A percentile compares a stretch with the other conserved stretches of the same genome.
Evolutionary conservation across 35 echinoderm and acorn worm genomes (phyloP).

Genomic region (Apostichopus japonicus): DNA sequence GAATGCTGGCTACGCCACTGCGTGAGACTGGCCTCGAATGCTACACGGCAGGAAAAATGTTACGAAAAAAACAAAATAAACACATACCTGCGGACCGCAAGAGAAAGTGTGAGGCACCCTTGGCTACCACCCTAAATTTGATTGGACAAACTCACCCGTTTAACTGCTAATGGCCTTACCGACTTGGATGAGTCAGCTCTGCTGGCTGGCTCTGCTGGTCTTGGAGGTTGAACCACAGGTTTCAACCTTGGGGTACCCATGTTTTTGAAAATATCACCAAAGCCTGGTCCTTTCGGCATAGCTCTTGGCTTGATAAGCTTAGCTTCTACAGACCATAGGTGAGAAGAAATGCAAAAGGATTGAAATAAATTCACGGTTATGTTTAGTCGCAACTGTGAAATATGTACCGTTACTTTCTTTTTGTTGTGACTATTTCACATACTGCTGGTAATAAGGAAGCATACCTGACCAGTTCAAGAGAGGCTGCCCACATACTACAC

Average conservation of each 20-base stretch:
- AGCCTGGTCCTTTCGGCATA: slow-evolving; percentile 21
- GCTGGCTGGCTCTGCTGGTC: neutral
- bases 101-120: neutral
- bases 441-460: too few relatives aligned
- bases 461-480: too few relatives aligned
- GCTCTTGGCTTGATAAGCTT: slow-evolving; percentile 2
- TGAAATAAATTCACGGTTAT: neutral
- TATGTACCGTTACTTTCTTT: too few relatives aligned
- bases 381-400: too few relatives aligned
- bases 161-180: slow-evolving; percentile 49
- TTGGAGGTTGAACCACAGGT: neutral
- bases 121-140: slow-evolving; percentile 41
- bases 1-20: too few relatives aligned
- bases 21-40: too few relatives aligned
- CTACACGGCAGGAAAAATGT: too few relatives aligned
- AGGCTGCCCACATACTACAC: too few relatives aligned
- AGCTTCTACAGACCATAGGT: neutral
- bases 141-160: slow-evolving; percentile 53
- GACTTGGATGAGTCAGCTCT: slow-evolving; percentile 33
- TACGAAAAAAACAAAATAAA: too few relatives aligned
- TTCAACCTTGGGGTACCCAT: slow-evolving; percentile 37
- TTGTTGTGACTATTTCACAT: too few relatives aligned
- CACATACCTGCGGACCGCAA: neutral
- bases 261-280: slow-evolving; percentile 57
- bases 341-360: neutral